Percentiles rank a stretch among this genome's conserved stretches.
Evolutionary conservation across 2,888 invertebrate species (phyloP).

Genomic region (Stenolophus ochropezus): DNA sequence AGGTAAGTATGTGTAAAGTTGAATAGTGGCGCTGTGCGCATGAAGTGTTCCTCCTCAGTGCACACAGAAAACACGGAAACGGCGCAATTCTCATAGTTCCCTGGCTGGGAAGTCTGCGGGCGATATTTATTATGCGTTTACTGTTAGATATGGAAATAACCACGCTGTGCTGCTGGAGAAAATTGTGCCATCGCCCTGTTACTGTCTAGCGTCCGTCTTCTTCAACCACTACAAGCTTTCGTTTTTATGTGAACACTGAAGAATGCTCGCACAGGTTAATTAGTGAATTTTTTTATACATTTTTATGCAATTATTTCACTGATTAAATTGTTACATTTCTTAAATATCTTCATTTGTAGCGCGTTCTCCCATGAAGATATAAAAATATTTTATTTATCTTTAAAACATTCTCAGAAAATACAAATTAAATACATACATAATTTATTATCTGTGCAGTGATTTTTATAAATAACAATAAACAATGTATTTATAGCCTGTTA

Average conservation of each 20-base stretch:
- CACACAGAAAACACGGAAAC: constrained; percentile 22
- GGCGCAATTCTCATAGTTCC: constrained; percentile 27
- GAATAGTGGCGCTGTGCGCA: neutral
- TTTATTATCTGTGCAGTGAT: no score
- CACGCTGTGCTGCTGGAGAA: constrained; percentile 7
- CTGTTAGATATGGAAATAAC: constrained; percentile 45
- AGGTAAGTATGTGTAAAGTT: neutral
- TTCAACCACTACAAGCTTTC: constrained; percentile 4
- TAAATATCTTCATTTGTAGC: neutral
- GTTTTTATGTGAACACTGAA: constrained; percentile 20
- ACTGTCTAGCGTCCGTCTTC: constrained; percentile 13
- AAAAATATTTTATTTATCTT: neutral
- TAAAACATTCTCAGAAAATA: neutral
- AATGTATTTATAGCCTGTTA: no score
- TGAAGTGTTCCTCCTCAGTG: neutral
- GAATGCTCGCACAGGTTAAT: neutral
- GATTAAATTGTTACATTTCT: neutral
- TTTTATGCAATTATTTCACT: constrained; percentile 8
- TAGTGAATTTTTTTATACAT: constrained; percentile 2
- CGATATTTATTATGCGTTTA: constrained; percentile 47
- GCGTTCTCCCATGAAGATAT: neutral
- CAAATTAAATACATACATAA: neutral
- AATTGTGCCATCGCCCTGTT: constrained; percentile 45
- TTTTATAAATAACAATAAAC: no score
- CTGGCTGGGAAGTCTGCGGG: neutral